Percentiles rank a stretch among this genome's conserved stretches.
Conservation (phyloP, 2,888 invertebrate genomes). For the Apodemia duryi region DNA sequence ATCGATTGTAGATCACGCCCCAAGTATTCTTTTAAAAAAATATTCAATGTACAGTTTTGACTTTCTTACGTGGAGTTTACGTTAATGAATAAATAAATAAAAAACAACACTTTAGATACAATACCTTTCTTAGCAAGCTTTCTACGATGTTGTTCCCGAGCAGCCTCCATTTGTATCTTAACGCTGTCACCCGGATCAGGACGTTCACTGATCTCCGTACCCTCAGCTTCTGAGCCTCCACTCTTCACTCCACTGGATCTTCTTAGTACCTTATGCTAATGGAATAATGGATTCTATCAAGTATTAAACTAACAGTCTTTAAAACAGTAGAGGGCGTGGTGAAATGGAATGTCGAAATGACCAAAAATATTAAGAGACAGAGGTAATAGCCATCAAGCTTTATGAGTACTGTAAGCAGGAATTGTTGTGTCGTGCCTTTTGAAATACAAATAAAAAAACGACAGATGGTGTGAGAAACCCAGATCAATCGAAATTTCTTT, state of each 20-base stretch:
- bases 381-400: not conserved
- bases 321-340: not conserved
- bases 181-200: constrained; percentile 54
- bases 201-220: constrained; percentile 34
- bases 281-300: constrained; percentile 16
- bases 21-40: no score
- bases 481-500: no score
- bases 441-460: not conserved
- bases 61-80: no score
- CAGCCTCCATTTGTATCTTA: constrained; percentile 74
- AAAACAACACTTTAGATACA: not conserved
- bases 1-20: no score
- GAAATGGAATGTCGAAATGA: constrained; percentile 3
- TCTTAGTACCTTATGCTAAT: constrained; percentile 63
- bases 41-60: no score
- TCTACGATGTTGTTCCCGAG: constrained; percentile 62
- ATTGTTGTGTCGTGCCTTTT: not conserved
- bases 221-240: constrained; percentile 61
- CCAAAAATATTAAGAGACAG: not conserved
- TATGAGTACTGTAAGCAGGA: not conserved
- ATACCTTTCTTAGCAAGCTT: constrained; percentile 70
- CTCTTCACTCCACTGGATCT: constrained; percentile 60
- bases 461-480: not conserved
- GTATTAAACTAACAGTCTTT: not conserved
- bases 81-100: no score